Evolutionary conservation across 2,113 vertebrate species (phyloP), one percentile per base, ranked within the genome.

Genomic region (Syngnathus floridae): DNA sequence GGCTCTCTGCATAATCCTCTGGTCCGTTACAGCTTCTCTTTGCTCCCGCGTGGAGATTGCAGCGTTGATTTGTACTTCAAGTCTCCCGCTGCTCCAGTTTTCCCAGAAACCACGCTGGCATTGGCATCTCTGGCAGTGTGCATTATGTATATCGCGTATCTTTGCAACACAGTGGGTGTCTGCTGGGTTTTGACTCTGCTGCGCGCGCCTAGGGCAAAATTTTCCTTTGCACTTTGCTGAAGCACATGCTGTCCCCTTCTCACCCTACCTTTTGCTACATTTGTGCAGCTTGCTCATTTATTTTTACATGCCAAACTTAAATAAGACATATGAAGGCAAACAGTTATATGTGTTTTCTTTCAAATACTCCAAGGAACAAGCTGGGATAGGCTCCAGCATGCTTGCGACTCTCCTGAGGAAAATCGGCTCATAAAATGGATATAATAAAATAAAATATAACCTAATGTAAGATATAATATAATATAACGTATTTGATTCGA

Each of bases 61-160:
- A 41, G 37, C 37, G 56, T 45, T 70, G 66, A 75, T 66, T 45
- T 57, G 56, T 66, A 45, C 56, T 68, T 66, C 43, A 57, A 61
- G 61, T 69, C 63, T 46, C 54, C 46, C 73, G 60, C 69, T 78
- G 68, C 52, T 81, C 57, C 26, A 65, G 7, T 79, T 45, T 26
- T 55, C 5, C 46, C 60, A 54, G 48, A 38, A 22, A 22, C 35
- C 38, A 55, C 64, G 63, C 65, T 40, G 59, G 26, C 21, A n/a
- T 38, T 71, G 66, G 62, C 62, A 70, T 76, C 54, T 54, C 71
- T 71, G 65, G 38, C 70, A 67, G 51, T 64, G 54, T 67, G 66
- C 46, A 22, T 68, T 56, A 64, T 67, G 55, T 76, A 66, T 64
- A 66, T 69, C 66, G 58, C 58, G 56, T 70, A 75, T 82, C 72